A percentile compares a stretch with the other conserved stretches of the same genome.
These are phyloP conservation scores for Salvelinus fontinalis DNA, from an alignment of 2,113 vertebrate genomes.

Conservation along the genomic window DNA sequence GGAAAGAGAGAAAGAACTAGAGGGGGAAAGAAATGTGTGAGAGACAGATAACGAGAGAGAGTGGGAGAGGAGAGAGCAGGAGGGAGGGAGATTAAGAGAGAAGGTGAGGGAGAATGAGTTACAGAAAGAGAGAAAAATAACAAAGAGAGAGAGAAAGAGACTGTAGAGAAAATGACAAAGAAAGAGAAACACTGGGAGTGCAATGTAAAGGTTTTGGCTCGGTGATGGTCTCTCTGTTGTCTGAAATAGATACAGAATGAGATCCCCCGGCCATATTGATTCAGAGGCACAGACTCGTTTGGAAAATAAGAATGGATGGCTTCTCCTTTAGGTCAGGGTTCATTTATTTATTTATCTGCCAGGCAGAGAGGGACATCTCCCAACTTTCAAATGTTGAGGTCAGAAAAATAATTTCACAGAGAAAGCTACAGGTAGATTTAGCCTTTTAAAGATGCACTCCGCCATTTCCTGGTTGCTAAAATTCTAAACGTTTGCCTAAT, in stretches of 20 bases:
- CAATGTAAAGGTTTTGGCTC: conserved; percentile 12
- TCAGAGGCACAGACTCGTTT: conserved; percentile 54
- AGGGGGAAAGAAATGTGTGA: conserved; percentile 6
- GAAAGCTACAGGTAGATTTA: neutral
- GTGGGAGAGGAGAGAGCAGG: conserved; percentile 11
- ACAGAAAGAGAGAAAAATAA: conserved; percentile 11
- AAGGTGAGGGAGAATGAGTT: conserved; percentile 3
- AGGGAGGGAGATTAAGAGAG: conserved; percentile 6
- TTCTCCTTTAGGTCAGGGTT: conserved; percentile 40
- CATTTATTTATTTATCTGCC: conserved; percentile 60
- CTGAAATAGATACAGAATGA: conserved; percentile 46
- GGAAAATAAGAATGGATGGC: conserved; percentile 59
- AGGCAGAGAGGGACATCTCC: conserved; percentile 2
- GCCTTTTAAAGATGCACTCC: neutral
- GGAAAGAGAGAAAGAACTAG: conserved; percentile 3
- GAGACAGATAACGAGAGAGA: conserved; percentile 15
- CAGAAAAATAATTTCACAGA: neutral
- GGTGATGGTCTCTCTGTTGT: conserved; percentile 1
- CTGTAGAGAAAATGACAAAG: too few relatives aligned
- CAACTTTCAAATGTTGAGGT: neutral
- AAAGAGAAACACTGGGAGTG: neutral
- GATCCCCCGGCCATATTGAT: conserved; percentile 58
- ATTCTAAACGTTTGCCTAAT: too few relatives aligned
- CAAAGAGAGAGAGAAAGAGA: conserved; percentile 3
- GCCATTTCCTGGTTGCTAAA: too few relatives aligned